Base-by-base conservation (phyloP, 2,797 vertebrate species). In the Bradypus variegatus region DNA sequence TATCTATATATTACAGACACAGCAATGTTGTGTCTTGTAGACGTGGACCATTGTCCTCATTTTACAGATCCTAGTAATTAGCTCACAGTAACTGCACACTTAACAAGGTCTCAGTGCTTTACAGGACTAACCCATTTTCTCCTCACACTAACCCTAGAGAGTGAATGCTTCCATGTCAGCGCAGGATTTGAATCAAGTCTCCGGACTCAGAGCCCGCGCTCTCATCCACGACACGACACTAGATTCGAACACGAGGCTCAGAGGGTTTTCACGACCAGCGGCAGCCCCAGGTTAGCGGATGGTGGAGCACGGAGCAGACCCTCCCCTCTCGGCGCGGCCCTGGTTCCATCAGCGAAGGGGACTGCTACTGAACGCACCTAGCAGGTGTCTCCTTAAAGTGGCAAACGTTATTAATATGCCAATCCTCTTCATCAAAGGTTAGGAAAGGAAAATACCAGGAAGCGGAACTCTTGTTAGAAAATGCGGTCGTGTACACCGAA, bases 141-240 rank as follows among this genome's bases (percentile, higher is more conserved):
- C 70, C 45, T 62, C 29, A 25, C n/a, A 31, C 12, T 6, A 75
- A 31, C 31, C 31, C 83, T 55, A 53, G 23, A 55, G 31, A 77
- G 31, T 10, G n/a, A n/a, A n/a, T 1, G 5, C 62, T 53, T 55
- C 9, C 6, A 6, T 31, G 64, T 77, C 62, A 64, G 14, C 33
- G 45, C 25, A 0, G 31, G n/a, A 55, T 70, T 16, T 45, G 25
- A 78, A 83, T 5, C 4, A 15, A 53, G 70, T 25, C 31, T 2
- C 13, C 21, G n/a, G 45, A 79, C 11, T 14, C 45, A 65, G 45
- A 64, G 38, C 29, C 48, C 23, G 25, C 0, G 1, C 76, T n/a
- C 73, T 64, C 69, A 55, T 14, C 23, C 31, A 13, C 0, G 0
- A 15, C 25, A 8, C 1, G 4, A 64, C 31, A 19, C n/a, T 27